Evolutionary conservation across 2,797 vertebrate species (phyloP).

Genomic region (Syncerus caffer): DNA sequence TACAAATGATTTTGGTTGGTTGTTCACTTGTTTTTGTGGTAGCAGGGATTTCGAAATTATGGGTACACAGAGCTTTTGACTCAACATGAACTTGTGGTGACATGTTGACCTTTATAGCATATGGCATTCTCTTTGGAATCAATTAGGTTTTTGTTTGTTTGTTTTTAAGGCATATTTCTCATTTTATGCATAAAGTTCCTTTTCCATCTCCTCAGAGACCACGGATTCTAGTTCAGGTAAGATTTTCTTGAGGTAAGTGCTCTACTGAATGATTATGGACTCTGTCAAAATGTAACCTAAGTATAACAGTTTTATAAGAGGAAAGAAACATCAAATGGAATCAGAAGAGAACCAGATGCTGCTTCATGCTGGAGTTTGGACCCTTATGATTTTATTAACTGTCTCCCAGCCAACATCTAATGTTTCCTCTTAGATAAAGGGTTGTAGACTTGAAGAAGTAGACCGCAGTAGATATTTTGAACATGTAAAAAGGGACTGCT

Average conservation of each 20-base stretch:
- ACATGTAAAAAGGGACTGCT: neutral
- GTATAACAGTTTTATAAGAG: conserved; percentile 5
- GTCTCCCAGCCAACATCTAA: neutral
- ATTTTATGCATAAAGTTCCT: conserved; percentile 99
- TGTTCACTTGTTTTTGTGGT: conserved; percentile 44
- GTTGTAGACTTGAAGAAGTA: neutral
- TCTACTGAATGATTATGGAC: neutral
- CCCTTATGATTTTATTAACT: neutral
- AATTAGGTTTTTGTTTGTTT: conserved; percentile 60
- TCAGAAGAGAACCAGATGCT: conserved; percentile 36
- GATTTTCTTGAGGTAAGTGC: conserved; percentile 55
- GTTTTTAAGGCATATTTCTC: conserved; percentile 93
- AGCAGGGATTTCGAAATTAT: neutral
- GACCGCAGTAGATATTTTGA: neutral
- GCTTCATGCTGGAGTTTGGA: neutral
- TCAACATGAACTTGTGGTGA: conserved; percentile 4
- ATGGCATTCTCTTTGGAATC: conserved; percentile 45
- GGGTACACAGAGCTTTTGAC: neutral
- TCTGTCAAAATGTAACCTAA: conserved; percentile 36
- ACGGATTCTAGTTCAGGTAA: conserved; percentile 97
- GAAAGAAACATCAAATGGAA: neutral
- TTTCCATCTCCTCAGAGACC: conserved; percentile 98
- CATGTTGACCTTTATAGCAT: conserved; percentile 6
- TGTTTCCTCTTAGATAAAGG: conserved; percentile 14
- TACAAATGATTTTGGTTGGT: neutral